Conservation (phyloP, 2,113 vertebrate genomes). For the Oryzias javanicus region DNA sequence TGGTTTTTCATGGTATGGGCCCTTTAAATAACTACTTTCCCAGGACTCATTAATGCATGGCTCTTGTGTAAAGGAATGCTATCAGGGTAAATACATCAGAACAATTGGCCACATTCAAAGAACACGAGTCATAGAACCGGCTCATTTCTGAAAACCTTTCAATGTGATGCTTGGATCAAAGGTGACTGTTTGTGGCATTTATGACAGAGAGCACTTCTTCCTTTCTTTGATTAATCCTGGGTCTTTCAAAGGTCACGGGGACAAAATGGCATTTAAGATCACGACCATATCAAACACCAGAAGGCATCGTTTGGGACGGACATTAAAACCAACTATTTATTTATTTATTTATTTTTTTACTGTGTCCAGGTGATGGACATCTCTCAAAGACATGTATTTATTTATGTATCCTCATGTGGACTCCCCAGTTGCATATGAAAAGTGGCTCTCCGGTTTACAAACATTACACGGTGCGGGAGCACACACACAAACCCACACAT, state of each 20-base stretch:
- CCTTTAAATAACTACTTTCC: not conserved
- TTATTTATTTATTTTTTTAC: not conserved
- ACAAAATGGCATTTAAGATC: slow-evolving; percentile 74
- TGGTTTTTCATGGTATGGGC: too few relatives aligned
- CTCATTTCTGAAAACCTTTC: slow-evolving; percentile 24
- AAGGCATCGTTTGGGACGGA: slow-evolving; percentile 39
- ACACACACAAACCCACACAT: slow-evolving; percentile 19
- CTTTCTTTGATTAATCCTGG: slow-evolving; percentile 65
- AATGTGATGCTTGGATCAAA: slow-evolving; percentile 40
- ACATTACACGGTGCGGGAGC: slow-evolving; percentile 31
- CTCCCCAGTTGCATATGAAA: slow-evolving; percentile 32
- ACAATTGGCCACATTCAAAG: not conserved
- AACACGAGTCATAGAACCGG: slow-evolving; percentile 10
- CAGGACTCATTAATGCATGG: not conserved
- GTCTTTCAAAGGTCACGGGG: slow-evolving; percentile 65
- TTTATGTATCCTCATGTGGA: slow-evolving; percentile 26
- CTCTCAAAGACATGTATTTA: slow-evolving; percentile 22
- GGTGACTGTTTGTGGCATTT: slow-evolving; percentile 59
- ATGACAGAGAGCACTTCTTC: slow-evolving; percentile 35
- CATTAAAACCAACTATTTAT: slow-evolving; percentile 35
- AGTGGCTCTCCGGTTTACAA: slow-evolving; percentile 26
- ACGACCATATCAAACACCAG: slow-evolving; percentile 42
- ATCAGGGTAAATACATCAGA: not conserved
- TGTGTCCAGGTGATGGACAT: slow-evolving; percentile 16
- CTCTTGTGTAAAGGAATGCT: not conserved